These are phyloP conservation scores for Phoxinus dragarum DNA, from an alignment of 2,797 vertebrate genomes.

Conservation along the genomic window DNA sequence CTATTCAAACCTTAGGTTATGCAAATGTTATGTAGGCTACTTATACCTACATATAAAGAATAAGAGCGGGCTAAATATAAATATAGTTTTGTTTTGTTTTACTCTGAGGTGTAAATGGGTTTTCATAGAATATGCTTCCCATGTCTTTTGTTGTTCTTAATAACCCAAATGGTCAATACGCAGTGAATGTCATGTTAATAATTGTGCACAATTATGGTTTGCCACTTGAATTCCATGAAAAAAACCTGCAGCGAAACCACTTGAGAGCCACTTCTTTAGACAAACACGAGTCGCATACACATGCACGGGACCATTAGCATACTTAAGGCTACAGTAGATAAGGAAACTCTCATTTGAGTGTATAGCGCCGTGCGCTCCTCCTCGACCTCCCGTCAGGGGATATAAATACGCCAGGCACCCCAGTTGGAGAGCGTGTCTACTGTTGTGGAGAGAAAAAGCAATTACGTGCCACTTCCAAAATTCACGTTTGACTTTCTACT, in stretches of 20 bases:
- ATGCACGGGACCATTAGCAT: slow-evolving; percentile 1
- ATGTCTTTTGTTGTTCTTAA: not conserved
- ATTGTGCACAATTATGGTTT: not conserved
- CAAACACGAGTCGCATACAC: not conserved
- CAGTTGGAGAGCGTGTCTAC: slow-evolving; percentile 70
- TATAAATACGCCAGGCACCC: slow-evolving; percentile 52
- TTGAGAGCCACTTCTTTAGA: not conserved
- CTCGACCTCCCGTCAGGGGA: slow-evolving; percentile 32
- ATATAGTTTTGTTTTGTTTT: too few species aligned
- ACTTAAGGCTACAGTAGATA: slow-evolving; percentile 9
- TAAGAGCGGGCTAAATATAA: not conserved
- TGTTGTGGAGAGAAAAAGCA: slow-evolving; percentile 84
- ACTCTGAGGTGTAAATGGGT: not conserved
- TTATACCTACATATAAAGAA: not conserved
- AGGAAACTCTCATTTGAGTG: not conserved
- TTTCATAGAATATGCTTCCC: not conserved
- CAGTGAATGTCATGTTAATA: not conserved
- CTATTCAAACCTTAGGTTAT: too few species aligned
- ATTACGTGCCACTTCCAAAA: slow-evolving; percentile 82
- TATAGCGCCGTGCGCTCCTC: slow-evolving; percentile 4
- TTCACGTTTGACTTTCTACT: slow-evolving; percentile 68
- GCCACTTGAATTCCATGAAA: not conserved
- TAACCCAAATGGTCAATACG: not conserved
- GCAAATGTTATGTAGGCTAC: not conserved
- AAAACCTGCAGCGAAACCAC: not conserved